phyloP scores from a whole-genome alignment of 2,797 vertebrate genomes.

The Labeo calbasu region DNA sequence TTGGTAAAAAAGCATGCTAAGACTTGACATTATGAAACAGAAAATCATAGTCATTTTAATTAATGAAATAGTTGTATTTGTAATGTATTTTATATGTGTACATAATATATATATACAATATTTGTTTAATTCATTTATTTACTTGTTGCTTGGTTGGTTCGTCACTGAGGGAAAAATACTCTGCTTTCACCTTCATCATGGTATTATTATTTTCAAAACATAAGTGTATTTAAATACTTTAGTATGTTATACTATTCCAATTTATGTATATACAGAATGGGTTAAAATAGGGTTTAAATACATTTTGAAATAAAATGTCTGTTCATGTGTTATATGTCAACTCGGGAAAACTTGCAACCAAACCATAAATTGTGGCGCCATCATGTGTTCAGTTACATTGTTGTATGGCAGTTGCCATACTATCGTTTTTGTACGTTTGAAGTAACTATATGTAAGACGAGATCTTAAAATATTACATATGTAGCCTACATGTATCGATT shows the following conservation, averaged over 20 bases:
- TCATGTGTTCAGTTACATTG: conserved; percentile 15
- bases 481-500: too few species aligned
- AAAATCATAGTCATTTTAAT: background rate
- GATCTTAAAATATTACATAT: too few species aligned
- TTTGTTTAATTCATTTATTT: background rate
- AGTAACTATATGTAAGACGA: background rate
- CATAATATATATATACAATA: background rate
- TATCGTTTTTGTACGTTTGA: background rate
- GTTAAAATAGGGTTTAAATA: background rate
- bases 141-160: background rate
- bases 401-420: background rate
- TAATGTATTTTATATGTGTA: background rate
- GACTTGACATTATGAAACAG: background rate
- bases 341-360: background rate
- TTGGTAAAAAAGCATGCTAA: background rate
- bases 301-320: background rate
- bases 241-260: background rate
- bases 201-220: too few species aligned
- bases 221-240: background rate
- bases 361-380: background rate
- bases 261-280: too few species aligned
- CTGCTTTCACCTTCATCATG: background rate
- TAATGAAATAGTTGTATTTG: background rate
- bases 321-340: too few species aligned
- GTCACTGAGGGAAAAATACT: background rate